phyloP scores from a whole-genome alignment of 2,888 invertebrate species.

The Acrocyrtus sp. region DNA sequence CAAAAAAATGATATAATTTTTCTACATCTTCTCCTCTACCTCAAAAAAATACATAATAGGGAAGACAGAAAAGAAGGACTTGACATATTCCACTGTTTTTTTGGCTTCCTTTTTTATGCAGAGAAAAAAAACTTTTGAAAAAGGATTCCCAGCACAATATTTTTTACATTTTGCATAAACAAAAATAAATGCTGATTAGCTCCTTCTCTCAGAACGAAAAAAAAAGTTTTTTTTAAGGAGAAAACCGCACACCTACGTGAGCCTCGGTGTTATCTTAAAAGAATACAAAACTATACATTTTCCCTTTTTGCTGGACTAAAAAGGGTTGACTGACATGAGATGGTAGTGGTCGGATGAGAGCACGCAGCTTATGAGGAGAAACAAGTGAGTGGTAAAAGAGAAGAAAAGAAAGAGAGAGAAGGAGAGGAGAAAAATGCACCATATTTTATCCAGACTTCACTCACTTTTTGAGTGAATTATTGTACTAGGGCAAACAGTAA shows the following conservation, averaged over 20 bases:
- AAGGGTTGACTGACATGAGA: slow-evolving; percentile 42
- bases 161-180: slow-evolving; percentile 28
- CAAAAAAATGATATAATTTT: slow-evolving; percentile 50
- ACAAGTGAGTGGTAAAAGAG: slow-evolving; percentile 49
- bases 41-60: slow-evolving; percentile 28
- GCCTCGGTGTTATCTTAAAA: not conserved
- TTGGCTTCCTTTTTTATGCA: slow-evolving; percentile 6
- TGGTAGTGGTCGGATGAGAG: not conserved
- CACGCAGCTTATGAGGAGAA: slow-evolving; percentile 25
- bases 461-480: slow-evolving; percentile 55
- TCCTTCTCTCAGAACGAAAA: not conserved
- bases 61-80: slow-evolving; percentile 2
- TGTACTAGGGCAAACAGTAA: slow-evolving; percentile 53
- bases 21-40: too few species aligned
- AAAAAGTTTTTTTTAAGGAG: not conserved
- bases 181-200: slow-evolving; percentile 32
- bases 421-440: slow-evolving; percentile 51
- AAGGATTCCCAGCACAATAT: not conserved
- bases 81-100: slow-evolving; percentile 13
- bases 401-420: slow-evolving; percentile 46
- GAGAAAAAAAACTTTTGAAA: slow-evolving; percentile 16
- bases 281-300: not conserved
- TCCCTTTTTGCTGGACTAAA: slow-evolving; percentile 39
- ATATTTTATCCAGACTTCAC: slow-evolving; percentile 53
- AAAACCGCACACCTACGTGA: slow-evolving; percentile 54